Conservation (phyloP, 2,888 invertebrate genomes). For the Tinea trinotella region DNA sequence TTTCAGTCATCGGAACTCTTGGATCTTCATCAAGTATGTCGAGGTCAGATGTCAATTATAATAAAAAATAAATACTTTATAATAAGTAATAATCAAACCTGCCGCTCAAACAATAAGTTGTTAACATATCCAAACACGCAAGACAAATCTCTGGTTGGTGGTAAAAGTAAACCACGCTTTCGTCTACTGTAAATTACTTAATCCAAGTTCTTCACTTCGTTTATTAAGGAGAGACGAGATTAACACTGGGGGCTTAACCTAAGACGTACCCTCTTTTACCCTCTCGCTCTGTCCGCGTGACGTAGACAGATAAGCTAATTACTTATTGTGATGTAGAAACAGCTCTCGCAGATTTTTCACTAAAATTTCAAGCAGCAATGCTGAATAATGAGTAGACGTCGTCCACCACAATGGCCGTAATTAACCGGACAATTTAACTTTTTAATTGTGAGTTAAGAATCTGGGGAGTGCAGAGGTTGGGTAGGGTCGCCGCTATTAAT, state of each 20-base stretch:
- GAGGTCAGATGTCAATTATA: too few species aligned
- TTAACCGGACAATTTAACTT: constrained; percentile 68
- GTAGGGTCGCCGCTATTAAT: constrained; percentile 46
- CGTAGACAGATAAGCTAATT: constrained; percentile 64
- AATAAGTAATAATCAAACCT: background rate
- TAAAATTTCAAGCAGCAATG: constrained; percentile 48
- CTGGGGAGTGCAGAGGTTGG: constrained; percentile 54
- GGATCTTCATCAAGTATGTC: too few species aligned
- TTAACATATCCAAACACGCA: constrained; percentile 22
- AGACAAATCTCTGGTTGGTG: constrained; percentile 24
- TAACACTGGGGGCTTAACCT: constrained; percentile 50
- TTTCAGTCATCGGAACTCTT: too few species aligned
- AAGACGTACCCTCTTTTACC: constrained; percentile 32
- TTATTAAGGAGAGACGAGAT: constrained; percentile 55
- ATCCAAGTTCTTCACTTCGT: constrained; percentile 49
- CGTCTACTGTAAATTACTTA: constrained; percentile 43
- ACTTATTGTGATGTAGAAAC: constrained; percentile 59
- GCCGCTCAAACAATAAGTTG: background rate
- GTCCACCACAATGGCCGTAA: constrained; percentile 59
- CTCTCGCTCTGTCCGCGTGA: constrained; percentile 33
- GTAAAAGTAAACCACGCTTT: constrained; percentile 36
- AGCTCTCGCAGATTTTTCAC: constrained; percentile 47
- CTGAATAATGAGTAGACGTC: constrained; percentile 54
- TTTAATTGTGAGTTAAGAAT: constrained; percentile 65
- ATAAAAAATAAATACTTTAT: background rate